Base-by-base conservation (phyloP, 2,888 invertebrate species). In the Carpatolechia fugitivella region DNA sequence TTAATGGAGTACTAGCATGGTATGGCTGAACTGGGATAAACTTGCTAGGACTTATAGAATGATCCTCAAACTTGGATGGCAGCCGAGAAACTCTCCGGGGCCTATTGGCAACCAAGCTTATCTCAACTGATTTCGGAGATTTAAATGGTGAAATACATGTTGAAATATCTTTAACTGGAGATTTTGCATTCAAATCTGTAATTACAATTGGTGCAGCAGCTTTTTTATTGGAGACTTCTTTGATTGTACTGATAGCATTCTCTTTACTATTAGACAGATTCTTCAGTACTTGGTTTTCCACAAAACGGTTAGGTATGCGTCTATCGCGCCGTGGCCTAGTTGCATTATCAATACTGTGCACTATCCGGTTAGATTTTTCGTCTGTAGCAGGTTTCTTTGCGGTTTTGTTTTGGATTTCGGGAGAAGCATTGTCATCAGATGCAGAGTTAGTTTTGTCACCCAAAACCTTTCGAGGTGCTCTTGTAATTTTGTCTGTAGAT, bases 381-480 rank as follows among this genome's bases (percentile, higher is more conserved):
- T 52, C 59, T 6, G 51, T 47, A 35, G 53, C 46, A 30, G 54
- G 54, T 59, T 72, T 73, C 55, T 60, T 63, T 8, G 55, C 41
- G 11, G 50, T 41, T 57, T 66, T 65, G 40, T 62, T 68, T 1
- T 58, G 55, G 24, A 62, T 55, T 57, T 77, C 71, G 3, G 65
- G 54, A 0, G 79, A 76, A 8, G 68, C 66, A 66, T 82, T 81
- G 51, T 86, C 85, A 63, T 87, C 88, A 1, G 87, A 87, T 10
- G 84, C 79, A 0, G 88, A 87, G 60, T 87, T 88, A 0, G 87
- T 88, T 75, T 85, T 87, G 59, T 88, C 87, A 0, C 80, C 77
- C 60, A 88, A 70, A 51, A 78, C 79, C 65, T 79, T 84, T 56
- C 85, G 69, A 11, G 65, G 58, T 2, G 65, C 55, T 59, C 78